Percentiles rank a stretch among this genome's conserved stretches.
Evolutionary conservation across 92 coral and sea anemone genomes (phyloP).

Genomic region (Umimayanthus chanpuru): DNA sequence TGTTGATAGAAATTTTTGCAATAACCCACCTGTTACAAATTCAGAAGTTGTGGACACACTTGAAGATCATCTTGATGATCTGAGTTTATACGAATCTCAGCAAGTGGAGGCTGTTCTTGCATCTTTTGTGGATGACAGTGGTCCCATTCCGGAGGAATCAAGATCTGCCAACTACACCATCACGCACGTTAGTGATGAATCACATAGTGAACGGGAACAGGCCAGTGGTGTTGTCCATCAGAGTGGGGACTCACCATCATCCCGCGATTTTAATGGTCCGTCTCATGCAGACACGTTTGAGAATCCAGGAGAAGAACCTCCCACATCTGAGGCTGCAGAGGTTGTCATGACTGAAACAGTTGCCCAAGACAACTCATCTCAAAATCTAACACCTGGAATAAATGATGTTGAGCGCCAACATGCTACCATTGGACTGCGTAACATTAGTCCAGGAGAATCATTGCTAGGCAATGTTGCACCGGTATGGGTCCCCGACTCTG

Average conservation of each 20-base stretch:
- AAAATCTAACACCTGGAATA: not conserved
- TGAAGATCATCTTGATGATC: constrained; percentile 17
- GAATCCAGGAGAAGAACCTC: not conserved
- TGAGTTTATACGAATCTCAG: not conserved
- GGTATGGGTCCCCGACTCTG: constrained; percentile 94
- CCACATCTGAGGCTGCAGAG: not conserved
- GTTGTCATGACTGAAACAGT: not conserved
- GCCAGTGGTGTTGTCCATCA: not conserved
- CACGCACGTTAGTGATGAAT: not conserved
- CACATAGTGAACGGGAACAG: not conserved
- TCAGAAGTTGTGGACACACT: not conserved
- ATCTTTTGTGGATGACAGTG: constrained; percentile 25
- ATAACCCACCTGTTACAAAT: not conserved
- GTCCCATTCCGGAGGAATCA: not conserved
- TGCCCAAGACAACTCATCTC: not conserved
- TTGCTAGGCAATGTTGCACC: constrained; percentile 93
- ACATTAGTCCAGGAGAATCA: constrained; percentile 82
- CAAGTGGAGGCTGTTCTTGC: constrained; percentile 32
- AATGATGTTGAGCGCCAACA: constrained; percentile 1
- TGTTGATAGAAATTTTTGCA: not conserved
- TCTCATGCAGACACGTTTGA: not conserved
- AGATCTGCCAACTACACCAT: not conserved
- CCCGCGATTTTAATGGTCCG: not conserved
- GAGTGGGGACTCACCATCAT: not conserved
- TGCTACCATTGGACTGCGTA: constrained; percentile 42